A percentile compares a stretch with the other conserved stretches of the same genome.
Conservation (phyloP, 2,113 vertebrate genomes). For the Ciconia maguari region DNA sequence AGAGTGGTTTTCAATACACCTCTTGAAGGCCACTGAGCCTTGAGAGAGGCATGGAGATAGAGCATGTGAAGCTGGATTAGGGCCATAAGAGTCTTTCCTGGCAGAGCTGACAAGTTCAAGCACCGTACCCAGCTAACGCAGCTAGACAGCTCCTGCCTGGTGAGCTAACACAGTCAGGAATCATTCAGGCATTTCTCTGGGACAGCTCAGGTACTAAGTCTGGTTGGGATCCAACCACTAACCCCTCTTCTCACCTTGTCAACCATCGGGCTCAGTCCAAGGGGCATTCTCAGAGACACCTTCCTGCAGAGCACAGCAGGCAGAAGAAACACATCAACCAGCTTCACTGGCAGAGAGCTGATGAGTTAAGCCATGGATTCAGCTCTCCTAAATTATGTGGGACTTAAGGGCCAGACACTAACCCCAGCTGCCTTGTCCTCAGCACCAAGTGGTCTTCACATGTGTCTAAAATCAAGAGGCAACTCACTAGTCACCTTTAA, state of each 20-base stretch:
- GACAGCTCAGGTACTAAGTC: background rate
- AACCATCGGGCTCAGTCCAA: background rate
- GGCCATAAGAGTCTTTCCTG: background rate
- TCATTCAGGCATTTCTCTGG: background rate
- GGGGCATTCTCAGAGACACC: background rate
- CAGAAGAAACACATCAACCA: background rate
- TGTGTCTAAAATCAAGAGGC: background rate
- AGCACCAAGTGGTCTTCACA: background rate
- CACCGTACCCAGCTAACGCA: background rate
- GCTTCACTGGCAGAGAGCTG: background rate
- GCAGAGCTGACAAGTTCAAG: background rate
- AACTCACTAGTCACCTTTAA: background rate
- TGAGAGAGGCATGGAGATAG: background rate
- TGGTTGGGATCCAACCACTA: background rate
- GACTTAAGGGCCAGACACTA: background rate
- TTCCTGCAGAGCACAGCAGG: background rate
- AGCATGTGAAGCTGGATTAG: background rate
- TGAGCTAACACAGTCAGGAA: background rate
- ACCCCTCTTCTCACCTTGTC: background rate
- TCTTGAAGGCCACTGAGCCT: background rate
- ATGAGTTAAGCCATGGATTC: background rate
- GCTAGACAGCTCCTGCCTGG: background rate
- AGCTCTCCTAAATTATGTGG: background rate
- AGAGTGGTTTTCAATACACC: background rate
- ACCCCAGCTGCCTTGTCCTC: background rate